Evolutionary conservation across 1,140 invertebrate species (phyloP).

Genomic region (Drosophila equinoxialis): DNA sequence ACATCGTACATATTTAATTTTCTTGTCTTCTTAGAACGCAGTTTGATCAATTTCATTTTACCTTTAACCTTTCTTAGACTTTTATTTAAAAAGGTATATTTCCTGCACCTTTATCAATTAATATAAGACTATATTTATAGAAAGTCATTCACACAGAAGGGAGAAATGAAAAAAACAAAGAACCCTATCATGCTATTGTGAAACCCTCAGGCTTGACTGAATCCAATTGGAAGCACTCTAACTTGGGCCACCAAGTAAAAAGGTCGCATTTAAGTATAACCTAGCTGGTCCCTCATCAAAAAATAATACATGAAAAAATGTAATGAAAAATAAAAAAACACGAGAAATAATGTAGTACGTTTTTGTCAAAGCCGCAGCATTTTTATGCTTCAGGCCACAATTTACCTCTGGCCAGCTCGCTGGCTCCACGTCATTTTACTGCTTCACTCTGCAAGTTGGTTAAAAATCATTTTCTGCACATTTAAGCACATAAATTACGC

Average conservation of each 20-base stretch:
- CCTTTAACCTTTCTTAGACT: not conserved
- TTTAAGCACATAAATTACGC: constrained; percentile 77
- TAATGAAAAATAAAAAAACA: constrained; percentile 21
- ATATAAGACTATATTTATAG: constrained; percentile 15
- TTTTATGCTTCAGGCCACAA: constrained; percentile 46
- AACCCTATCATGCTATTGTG: constrained; percentile 2
- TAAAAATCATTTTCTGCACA: constrained; percentile 77
- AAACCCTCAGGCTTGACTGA: constrained; percentile 2
- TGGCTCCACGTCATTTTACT: not conserved
- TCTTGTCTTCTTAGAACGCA: not conserved
- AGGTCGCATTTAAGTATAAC: constrained; percentile 4
- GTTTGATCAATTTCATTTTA: not conserved
- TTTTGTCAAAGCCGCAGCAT: constrained; percentile 44
- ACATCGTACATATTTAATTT: too few species aligned
- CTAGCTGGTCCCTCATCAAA: constrained; percentile 20
- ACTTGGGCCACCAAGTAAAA: constrained; percentile 13
- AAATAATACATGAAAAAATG: constrained; percentile 3
- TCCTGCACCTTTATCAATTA: constrained; percentile 15
- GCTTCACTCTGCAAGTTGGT: constrained; percentile 43
- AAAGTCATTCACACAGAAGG: constrained; percentile 12
- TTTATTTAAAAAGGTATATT: not conserved
- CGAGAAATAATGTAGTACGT: constrained; percentile 13
- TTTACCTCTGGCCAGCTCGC: not conserved
- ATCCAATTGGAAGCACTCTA: constrained; percentile 20
- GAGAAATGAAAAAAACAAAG: constrained; percentile 1